These are phyloP conservation scores for Chloroclysta siterata DNA, from an alignment of 2,888 invertebrate genomes.

Conservation along the genomic window DNA sequence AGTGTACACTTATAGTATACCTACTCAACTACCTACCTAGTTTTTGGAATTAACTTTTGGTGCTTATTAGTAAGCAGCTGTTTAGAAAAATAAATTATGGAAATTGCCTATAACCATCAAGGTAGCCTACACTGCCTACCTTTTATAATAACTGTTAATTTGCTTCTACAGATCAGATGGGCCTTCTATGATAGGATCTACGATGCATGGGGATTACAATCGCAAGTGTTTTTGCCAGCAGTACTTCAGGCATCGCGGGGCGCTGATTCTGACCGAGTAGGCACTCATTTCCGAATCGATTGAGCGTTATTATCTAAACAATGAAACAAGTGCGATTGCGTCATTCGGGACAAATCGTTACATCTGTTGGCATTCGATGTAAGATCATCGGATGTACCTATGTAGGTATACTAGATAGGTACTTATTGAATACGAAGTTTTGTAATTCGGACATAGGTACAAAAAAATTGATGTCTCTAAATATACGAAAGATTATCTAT, in stretches of 20 bases:
- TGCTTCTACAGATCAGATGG: too few relatives aligned
- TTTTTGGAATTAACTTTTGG: too few relatives aligned
- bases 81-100: too few relatives aligned
- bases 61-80: too few relatives aligned
- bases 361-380: conserved; percentile 29
- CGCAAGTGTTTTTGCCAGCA: conserved; percentile 21
- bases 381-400: conserved; percentile 1
- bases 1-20: too few relatives aligned
- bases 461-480: too few relatives aligned
- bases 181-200: background rate
- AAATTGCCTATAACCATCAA: too few relatives aligned
- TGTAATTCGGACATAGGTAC: background rate
- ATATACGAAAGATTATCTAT: too few relatives aligned
- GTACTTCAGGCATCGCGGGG: conserved; percentile 34
- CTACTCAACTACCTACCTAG: background rate
- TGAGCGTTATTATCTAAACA: conserved; percentile 41
- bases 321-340: conserved; percentile 46
- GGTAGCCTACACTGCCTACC: too few relatives aligned
- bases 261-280: conserved; percentile 31
- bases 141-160: too few relatives aligned
- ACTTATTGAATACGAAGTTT: background rate
- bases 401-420: background rate
- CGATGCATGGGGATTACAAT: background rate
- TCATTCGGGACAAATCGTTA: conserved; percentile 35
- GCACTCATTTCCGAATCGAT: conserved; percentile 36